Evolutionary conservation across 2,888 invertebrate species (phyloP), one percentile per base, ranked within the genome.

Genomic region (Apodemia hepburni): DNA sequence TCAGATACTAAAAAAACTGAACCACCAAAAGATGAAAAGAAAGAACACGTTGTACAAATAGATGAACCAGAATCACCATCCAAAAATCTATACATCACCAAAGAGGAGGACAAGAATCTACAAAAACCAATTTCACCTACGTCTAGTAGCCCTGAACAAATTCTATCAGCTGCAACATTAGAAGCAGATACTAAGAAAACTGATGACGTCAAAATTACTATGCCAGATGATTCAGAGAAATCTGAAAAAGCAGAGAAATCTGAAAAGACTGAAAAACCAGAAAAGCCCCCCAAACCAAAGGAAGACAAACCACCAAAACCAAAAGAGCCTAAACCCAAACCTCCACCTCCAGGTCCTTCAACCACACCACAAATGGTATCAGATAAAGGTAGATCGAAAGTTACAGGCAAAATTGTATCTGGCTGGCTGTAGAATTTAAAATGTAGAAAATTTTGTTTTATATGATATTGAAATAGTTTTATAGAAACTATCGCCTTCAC

Each of bases 391-490:
- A 95, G 94, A 76, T 96, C 96, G 3, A 95, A 94, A 75, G 94
- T 94, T 0, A 95, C 95, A 0, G 96, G 96, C 0, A 94, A 94
- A 82, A 92, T 95, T 68, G 93, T 95, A 66, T 94, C 95, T 17
- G 96, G 96, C 1, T 96, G 96, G 96, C 92, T 96, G 62, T 96
- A 92, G 88, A 62, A 57, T 12, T 60, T 62, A n/a, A 27, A 7
- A 6, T 27, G 27, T 54, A 22, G 27, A 22, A 15, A 54, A 22
- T 27, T 54, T 27, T 54, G 27, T 18, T 51, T 18, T 51, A 51
- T 12, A 5, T 22, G 0, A 11, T 12, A 11, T 12, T 7, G 27
- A 7, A 27, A 27, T 42, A 15, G 4, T 42, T 4, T 42, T 6
- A 15, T 42, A 42, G 42, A 42, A 42, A 42, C 42, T 15, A 42